Evolutionary conservation across 1,140 invertebrate genomes (phyloP).

Genomic region (Drosophila mayri): DNA sequence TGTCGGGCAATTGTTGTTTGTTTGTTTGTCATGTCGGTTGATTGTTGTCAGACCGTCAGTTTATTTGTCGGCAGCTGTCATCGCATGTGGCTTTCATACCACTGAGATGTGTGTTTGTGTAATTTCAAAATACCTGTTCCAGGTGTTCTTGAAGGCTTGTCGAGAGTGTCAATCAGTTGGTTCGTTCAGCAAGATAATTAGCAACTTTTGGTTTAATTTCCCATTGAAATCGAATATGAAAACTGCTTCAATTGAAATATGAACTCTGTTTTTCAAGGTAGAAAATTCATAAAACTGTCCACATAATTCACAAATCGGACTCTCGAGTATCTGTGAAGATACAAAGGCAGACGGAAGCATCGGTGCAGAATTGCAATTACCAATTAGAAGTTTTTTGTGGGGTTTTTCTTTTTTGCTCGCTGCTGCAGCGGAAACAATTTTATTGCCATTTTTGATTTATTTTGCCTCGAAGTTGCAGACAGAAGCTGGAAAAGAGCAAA

Average conservation of each 20-base stretch:
- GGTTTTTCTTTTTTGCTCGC: conserved; percentile 18
- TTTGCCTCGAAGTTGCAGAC: conserved; percentile 23
- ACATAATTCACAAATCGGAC: conserved; percentile 57
- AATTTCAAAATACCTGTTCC: conserved; percentile 23
- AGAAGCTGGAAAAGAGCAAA: conserved; percentile 11
- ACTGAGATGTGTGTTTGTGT: conserved; percentile 11
- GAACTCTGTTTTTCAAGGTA: conserved; percentile 28
- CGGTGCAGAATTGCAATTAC: conserved; percentile 63
- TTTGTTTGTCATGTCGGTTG: conserved; percentile 36
- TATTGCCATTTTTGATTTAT: conserved; percentile 72
- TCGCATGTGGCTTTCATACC: conserved; percentile 46
- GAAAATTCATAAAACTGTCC: conserved; percentile 57
- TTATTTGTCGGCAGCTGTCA: conserved; percentile 67
- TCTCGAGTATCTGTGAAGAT: conserved; percentile 30
- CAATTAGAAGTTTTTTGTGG: conserved; percentile 69
- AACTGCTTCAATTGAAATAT: not conserved
- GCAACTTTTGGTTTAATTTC: not conserved
- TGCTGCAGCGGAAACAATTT: conserved; percentile 59
- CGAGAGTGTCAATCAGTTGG: conserved; percentile 9
- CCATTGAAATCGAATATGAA: not conserved
- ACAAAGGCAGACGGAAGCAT: not conserved
- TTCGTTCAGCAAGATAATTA: conserved; percentile 8
- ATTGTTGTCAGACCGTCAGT: conserved; percentile 31
- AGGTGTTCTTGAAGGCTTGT: not conserved
- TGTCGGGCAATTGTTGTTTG: conserved; percentile 18